Conservation (phyloP, 2,888 invertebrate species). For the Rotaria socialis region DNA sequence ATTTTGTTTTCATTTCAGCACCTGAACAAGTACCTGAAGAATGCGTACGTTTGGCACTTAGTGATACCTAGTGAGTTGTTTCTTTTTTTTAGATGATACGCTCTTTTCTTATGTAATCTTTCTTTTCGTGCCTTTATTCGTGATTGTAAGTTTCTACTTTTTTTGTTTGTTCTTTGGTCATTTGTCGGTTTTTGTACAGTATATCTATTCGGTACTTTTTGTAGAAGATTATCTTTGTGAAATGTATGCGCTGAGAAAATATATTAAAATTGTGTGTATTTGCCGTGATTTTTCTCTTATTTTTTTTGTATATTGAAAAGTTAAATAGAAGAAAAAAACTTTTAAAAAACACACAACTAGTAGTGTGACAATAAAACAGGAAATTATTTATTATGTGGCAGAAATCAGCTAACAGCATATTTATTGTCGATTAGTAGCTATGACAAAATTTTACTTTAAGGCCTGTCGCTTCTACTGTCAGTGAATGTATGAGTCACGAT, state of each 20-base stretch:
- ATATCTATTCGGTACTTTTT: not conserved
- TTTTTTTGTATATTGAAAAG: not conserved
- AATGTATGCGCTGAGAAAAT: not conserved
- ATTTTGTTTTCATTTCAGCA: not conserved
- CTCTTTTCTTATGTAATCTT: not conserved
- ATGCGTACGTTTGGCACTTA: not conserved
- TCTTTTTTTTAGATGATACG: not conserved
- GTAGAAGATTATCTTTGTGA: not conserved
- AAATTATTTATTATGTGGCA: too few species aligned
- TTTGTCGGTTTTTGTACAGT: not conserved
- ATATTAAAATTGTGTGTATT: not conserved
- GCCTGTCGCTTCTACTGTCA: too few species aligned
- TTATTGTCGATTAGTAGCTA: too few species aligned
- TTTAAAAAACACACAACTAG: not conserved
- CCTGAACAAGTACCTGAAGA: constrained; percentile 26
- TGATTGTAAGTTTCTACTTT: not conserved
- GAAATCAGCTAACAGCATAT: too few species aligned
- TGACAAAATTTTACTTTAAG: too few species aligned
- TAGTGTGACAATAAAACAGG: too few species aligned
- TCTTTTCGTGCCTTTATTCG: not conserved
- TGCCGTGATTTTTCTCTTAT: not conserved
- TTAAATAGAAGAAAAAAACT: not conserved
- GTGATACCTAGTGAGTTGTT: not conserved
- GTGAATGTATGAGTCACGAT: too few species aligned
- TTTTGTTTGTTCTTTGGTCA: not conserved